Evolutionary conservation across 2,797 vertebrate genomes (phyloP), one percentile per base, ranked within the genome.

Genomic region (Clarias fuscus): DNA sequence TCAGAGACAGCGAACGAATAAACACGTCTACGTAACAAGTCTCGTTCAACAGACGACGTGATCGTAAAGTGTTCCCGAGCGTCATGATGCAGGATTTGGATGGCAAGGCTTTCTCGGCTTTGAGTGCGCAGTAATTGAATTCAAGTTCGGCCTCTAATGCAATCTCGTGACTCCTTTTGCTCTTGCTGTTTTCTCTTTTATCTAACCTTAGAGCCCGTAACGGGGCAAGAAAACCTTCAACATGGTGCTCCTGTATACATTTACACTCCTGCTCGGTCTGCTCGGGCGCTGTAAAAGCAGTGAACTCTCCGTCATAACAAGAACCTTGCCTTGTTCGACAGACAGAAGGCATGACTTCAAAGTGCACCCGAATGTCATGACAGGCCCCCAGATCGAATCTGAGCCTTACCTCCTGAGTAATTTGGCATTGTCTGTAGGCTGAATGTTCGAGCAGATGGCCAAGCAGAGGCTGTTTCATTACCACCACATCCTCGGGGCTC

Each of bases 391-490:
- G 76, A 68, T 43, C 43, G 61, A 40, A 84, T 82, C 22, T 10
- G 30, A 76, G 85, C 62, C 61, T 81, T 65, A 86, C 40, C 79
- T 78, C 75, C 56, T 82, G 72, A 79, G 76, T 85, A 83, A 87
- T 88, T 79, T 82, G 84, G 48, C 71, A 56, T 84, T 82, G 65
- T 84, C 88, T 80, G 67, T 72, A 82, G 75, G 78, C 62, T 87
- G 87, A 72, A 85, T 89, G 85, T 81, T 84, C 86, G 85, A 88
- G 85, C 84, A 88, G 88, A 89, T 89, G 86, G 76, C 75, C 79
- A 86, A 87, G 80, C 62, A 89, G 85, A 86, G 84, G 75, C 84
- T 76, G 85, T 89, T 89, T 89, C 88, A 89, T 87, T 88, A 88
- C 85, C 81, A 85, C 70, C 75, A 79, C 85, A 88, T 89, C 68